phyloP scores from a whole-genome alignment of 2,888 invertebrate species.

The Hydrotaea cyrtoneurina region DNA sequence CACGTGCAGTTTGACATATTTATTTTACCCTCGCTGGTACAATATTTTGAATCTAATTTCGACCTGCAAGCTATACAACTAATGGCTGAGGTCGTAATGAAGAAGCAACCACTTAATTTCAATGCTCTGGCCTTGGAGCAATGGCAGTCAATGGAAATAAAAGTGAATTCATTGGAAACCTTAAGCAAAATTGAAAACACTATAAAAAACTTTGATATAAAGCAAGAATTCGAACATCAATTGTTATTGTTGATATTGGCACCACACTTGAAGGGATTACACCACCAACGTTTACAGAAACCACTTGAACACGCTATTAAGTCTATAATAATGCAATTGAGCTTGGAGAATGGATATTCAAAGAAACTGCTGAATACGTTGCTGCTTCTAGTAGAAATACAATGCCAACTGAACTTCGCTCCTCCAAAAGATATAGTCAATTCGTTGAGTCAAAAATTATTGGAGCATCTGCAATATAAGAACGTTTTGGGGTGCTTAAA shows the following conservation, averaged over 20 bases:
- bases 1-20: slow-evolving; percentile 88
- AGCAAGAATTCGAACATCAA: slow-evolving; percentile 77
- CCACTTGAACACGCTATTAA: slow-evolving; percentile 54
- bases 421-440: slow-evolving; percentile 56
- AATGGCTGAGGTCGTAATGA: slow-evolving; percentile 85
- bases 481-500: slow-evolving; percentile 74
- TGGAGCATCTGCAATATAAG: slow-evolving; percentile 72
- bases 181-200: slow-evolving; percentile 74
- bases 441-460: slow-evolving; percentile 21
- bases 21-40: slow-evolving; percentile 86
- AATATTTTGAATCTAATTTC: slow-evolving; percentile 83
- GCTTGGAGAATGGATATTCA: slow-evolving; percentile 25
- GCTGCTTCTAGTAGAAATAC: slow-evolving; percentile 83
- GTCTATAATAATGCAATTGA: slow-evolving; percentile 40
- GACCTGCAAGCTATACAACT: slow-evolving; percentile 83
- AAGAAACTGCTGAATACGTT: slow-evolving; percentile 82
- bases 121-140: slow-evolving; percentile 83
- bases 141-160: slow-evolving; percentile 86
- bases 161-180: slow-evolving; percentile 80
- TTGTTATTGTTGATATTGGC: slow-evolving; percentile 74
- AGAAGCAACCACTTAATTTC: slow-evolving; percentile 85
- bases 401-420: slow-evolving; percentile 82
- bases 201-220: slow-evolving; percentile 67
- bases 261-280: slow-evolving; percentile 75
- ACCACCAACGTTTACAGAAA: slow-evolving; percentile 66